Base-by-base conservation (phyloP, 1,140 invertebrate genomes). In the Neoseiulus cucumeris region DNA sequence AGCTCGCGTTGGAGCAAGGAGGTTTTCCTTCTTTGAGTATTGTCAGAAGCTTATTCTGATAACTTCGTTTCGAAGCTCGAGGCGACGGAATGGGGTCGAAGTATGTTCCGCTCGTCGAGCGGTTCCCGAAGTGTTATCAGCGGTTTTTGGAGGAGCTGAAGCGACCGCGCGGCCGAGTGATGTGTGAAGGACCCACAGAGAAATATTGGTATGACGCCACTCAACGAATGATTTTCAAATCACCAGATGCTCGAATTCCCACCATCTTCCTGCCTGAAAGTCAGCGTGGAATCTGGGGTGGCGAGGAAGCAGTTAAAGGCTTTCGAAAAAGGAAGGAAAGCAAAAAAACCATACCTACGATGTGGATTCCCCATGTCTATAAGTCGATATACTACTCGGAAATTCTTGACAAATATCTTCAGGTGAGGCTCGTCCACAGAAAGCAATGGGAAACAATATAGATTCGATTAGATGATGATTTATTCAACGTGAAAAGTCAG, bases 231-330 rank as follows among this genome's bases (percentile, higher is more conserved):
- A 4, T 25, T 6, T 25, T 59, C 17, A 25, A 25, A 14, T 76
- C 90, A 28, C 83, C 90, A 74, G 87, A 91, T 79, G 70, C 83
- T 66, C 82, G 85, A n/a, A 76, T 97, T 22, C 85, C 84, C 1
- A 70, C 93, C 0, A 79, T 81, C 66, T 85, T 83, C 73, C 87
- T 91, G 1, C 78, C 82, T 64, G 88, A 97, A 78, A 76, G 84
- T 65, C 76, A 97, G 74, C 64, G 85, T 64, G 91, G 92, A 25
- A 79, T 99, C 64, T 98, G 91, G 92, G 94, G 91, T 69, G 94
- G 94, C 7, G 94, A 98, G 79, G 89, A 83, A n/a, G 80, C 98
- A 1, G 78, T 98, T 28, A 84, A 89, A 79, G 93, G 93, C 41
- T 93, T 87, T 72, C 78, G 82, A 70, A 88, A 86, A 73, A 82